A percentile compares a stretch with the other conserved stretches of the same genome.
Evolutionary conservation across 1,140 invertebrate species (phyloP).

Genomic region (Chelonus insularis): DNA sequence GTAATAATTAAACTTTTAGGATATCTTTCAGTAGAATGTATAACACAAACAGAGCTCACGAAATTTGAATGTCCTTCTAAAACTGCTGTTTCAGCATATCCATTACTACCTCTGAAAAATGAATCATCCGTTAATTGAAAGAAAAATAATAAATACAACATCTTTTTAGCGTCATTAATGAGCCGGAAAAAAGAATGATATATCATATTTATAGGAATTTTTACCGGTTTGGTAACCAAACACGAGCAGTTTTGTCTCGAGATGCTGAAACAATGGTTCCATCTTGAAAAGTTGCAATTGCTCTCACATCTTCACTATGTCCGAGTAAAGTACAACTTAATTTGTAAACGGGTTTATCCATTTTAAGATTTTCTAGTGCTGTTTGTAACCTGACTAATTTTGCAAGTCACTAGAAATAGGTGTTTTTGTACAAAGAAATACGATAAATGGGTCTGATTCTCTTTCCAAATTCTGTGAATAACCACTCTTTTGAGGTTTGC

Average conservation of each 20-base stretch:
- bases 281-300: constrained; percentile 68
- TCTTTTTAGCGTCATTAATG: not conserved
- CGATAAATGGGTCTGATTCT: no score
- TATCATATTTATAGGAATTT: constrained; percentile 10
- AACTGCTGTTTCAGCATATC: constrained; percentile 66
- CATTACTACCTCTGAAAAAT: constrained; percentile 60
- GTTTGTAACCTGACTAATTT: constrained; percentile 3
- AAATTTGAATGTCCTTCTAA: constrained; percentile 85
- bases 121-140: not conserved
- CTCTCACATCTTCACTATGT: constrained; percentile 83
- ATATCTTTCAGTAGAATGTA: constrained; percentile 69
- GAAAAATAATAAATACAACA: no score
- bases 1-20: constrained; percentile 82
- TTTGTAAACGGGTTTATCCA: constrained; percentile 64
- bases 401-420: constrained; percentile 24
- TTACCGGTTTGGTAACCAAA: constrained; percentile 81
- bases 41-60: constrained; percentile 76
- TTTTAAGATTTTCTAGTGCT: constrained; percentile 17
- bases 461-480: no score
- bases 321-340: constrained; percentile 75
- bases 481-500: no score
- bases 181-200: not conserved
- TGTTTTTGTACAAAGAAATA: no score
- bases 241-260: constrained; percentile 80
- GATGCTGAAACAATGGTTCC: constrained; percentile 81